Evolutionary conservation across 1,140 invertebrate species (phyloP).

Genomic region (Magallana gigas): DNA sequence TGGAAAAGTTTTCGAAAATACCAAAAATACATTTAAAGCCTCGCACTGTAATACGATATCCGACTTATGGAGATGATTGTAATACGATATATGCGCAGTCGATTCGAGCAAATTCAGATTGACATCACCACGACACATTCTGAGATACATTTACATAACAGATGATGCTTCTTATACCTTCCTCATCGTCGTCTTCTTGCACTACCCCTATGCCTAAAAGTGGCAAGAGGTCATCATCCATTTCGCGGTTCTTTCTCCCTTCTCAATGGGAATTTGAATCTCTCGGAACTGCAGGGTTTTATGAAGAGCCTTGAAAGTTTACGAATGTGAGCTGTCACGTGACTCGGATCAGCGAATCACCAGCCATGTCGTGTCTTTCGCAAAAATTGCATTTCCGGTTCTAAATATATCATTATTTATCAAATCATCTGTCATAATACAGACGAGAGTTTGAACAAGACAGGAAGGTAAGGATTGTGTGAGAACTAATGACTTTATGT

Average conservation of each 20-base stretch:
- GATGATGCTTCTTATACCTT: not conserved
- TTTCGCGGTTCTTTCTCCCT: conserved; percentile 41
- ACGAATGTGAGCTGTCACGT: conserved; percentile 2
- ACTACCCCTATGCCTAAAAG: conserved; percentile 58
- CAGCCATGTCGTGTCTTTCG: conserved; percentile 55
- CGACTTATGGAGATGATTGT: too few relatives aligned
- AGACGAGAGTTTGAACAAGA: not conserved
- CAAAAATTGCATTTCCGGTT: conserved; percentile 53
- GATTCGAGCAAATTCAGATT: too few relatives aligned
- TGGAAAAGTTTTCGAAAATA: too few relatives aligned
- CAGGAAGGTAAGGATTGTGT: not conserved
- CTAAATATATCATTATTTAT: conserved; percentile 26
- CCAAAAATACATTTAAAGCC: too few relatives aligned
- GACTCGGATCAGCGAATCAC: conserved; percentile 55
- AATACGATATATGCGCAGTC: too few relatives aligned
- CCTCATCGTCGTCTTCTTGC: conserved; percentile 47
- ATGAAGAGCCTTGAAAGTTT: not conserved
- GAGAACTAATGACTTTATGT: too few relatives aligned
- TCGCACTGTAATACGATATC: too few relatives aligned
- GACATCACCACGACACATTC: too few relatives aligned
- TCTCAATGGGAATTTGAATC: not conserved
- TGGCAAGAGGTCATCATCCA: conserved; percentile 64
- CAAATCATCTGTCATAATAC: conserved; percentile 46
- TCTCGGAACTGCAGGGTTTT: not conserved
- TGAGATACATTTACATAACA: too few relatives aligned